A percentile compares a stretch with the other conserved stretches of the same genome.
phyloP scores from a whole-genome alignment of 2,888 invertebrate species.

The Epinotia demarniana region DNA sequence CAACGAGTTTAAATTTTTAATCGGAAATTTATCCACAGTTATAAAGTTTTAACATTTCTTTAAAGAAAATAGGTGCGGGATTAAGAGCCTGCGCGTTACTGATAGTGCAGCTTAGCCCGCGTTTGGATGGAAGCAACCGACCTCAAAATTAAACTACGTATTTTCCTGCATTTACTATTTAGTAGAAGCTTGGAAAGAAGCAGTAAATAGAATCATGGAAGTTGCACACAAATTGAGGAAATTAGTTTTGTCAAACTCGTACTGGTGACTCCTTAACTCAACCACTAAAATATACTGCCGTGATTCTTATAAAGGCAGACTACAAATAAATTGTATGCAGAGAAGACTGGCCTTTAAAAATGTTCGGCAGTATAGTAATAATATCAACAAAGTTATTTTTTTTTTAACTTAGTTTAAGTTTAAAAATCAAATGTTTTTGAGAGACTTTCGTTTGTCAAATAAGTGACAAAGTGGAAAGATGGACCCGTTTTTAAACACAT shows the following conservation, averaged over 20 bases:
- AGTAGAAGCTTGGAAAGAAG: not conserved
- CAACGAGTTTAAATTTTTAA: conserved; percentile 1
- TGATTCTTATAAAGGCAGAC: not conserved
- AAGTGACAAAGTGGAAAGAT: too few relatives aligned
- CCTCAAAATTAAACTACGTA: conserved; percentile 30
- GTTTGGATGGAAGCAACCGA: conserved; percentile 16
- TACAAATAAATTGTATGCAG: too few relatives aligned
- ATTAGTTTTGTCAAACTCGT: not conserved
- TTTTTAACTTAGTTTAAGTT: too few relatives aligned
- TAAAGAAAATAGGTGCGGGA: conserved; percentile 25
- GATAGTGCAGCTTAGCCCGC: conserved; percentile 36
- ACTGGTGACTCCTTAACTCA: not conserved
- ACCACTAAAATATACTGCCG: not conserved
- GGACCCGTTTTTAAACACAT: too few relatives aligned
- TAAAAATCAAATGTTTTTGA: too few relatives aligned
- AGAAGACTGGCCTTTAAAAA: too few relatives aligned
- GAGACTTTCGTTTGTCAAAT: too few relatives aligned
- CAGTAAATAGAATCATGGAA: not conserved
- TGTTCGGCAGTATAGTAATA: too few relatives aligned
- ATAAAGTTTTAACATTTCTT: conserved; percentile 26
- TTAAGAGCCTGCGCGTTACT: conserved; percentile 43
- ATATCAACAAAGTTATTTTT: too few relatives aligned
- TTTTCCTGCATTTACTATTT: conserved; percentile 26
- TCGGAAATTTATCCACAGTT: conserved; percentile 5
- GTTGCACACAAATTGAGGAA: not conserved